Evolutionary conservation across 2,888 invertebrate genomes (phyloP), one percentile per base, ranked within the genome.

Genomic region (Dasypogon diadema): DNA sequence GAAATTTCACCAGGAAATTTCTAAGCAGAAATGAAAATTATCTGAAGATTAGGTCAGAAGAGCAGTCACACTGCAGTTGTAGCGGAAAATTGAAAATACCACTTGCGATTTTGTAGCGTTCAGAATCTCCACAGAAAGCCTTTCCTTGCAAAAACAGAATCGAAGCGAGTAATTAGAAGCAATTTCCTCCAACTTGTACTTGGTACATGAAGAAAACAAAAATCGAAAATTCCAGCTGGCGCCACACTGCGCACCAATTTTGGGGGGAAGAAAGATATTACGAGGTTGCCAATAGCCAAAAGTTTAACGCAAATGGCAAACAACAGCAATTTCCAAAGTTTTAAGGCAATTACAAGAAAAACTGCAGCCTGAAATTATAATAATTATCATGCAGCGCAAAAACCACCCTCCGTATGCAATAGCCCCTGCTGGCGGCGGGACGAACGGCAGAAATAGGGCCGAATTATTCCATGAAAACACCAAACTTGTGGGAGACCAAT

Each of bases 261-360:
- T n/a, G n/a, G 54, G 12, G 70, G 34, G 54, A 12, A n/a, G 46
- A 5, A 65, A 22, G 54, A 54, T 70, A 70, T 54, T 70, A 70
- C 70, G 70, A 70, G 34, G 70, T 70, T 70, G 70, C 70, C 68
- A 70, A 70, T 70, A 70, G 70, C 70, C 70, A 26, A 54, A 70
- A 70, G 70, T 70, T 70, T 51, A 70, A 70, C 70, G 54, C 54
- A 70, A 70, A 70, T 51, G 54, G 70, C 70, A 54, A 70, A 70
- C 70, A 70, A 70, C 70, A 70, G 70, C 70, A 70, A 70, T 70
- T 70, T 70, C 16, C 21, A 70, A 70, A 70, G 70, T 70, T 70
- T 70, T 70, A 54, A 51, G 54, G 70, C 70, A 70, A 70, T 70
- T 70, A 70, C 70, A 70, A 70, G 70, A 70, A 70, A 70, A 70